Base-by-base conservation (phyloP, 2,113 vertebrate species). In the Hylia prasina region DNA sequence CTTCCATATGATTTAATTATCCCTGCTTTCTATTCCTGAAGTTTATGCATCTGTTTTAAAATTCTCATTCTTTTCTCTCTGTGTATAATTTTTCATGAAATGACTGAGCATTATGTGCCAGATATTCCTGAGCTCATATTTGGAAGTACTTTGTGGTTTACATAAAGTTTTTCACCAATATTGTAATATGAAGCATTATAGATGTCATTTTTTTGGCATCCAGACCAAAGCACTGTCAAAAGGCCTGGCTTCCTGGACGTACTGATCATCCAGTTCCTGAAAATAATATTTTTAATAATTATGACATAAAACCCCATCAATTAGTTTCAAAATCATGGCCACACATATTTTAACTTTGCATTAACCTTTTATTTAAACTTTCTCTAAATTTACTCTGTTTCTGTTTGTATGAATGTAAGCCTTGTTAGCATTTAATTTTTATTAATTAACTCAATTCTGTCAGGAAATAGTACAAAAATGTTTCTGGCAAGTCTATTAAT, bases 11-110 rank as follows among this genome's bases (percentile, higher is more conserved):
- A 73, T 79, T 96, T 78, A 71, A 58, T 42, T 16, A 31, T 48
- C 47, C 24, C 7, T 91, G 35, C 77, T 97, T 96, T 97, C 95
- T 82, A 15, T 96, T 97, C 84, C 84, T 91, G 28, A 75, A 33
- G 16, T 31, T 64, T 63, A 44, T 87, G 24, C 5, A 15, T 66
- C 14, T 42, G 4, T 58, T 84, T 50, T 61, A 64, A 63, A 87
- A 87, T 81, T 75, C 33, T 53, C 64, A 45, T 13, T 90, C 3
- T 37, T 69, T 92, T 83, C 33, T 79, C 69, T 45, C 47, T 75
- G 27, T 50, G 35, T 72, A 22, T 6, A 45, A 11, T 35, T 64
- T 60, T 60, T 81, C 28, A 28, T 33, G 22, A 28, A 85, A 6
- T 0, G 1, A 30, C 54, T 5, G 6, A 39, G 6, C 5, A 69